Conservation (phyloP, 2,888 invertebrate species). For the Gasteruption jaculator region DNA sequence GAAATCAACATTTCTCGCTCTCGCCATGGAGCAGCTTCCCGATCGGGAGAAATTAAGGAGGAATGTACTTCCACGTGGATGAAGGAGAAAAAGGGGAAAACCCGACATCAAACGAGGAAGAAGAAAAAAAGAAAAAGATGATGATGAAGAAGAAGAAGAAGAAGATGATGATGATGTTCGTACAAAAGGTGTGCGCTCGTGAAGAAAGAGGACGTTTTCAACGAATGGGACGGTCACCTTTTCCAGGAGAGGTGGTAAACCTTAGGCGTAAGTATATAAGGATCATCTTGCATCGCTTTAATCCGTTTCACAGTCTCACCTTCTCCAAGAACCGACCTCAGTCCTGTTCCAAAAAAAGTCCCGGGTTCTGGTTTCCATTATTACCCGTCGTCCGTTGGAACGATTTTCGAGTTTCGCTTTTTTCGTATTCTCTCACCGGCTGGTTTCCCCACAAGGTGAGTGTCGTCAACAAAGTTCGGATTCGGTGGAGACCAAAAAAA, state of each 20-base stretch:
- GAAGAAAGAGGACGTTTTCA: slow-evolving; percentile 29
- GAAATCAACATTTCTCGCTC: too few species aligned
- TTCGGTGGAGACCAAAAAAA: neutral
- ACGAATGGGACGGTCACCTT: slow-evolving; percentile 31
- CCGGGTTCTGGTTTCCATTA: slow-evolving; percentile 1
- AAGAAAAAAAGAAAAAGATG: slow-evolving; percentile 2
- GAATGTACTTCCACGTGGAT: too few species aligned
- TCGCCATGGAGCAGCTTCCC: too few species aligned
- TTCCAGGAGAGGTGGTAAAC: slow-evolving; percentile 33
- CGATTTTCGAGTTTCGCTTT: slow-evolving; percentile 6
- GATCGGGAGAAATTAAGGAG: too few species aligned
- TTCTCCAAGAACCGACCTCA: slow-evolving; percentile 15
- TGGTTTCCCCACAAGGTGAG: too few species aligned
- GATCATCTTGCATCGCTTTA: slow-evolving; percentile 39
- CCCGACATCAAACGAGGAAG: slow-evolving; percentile 12
- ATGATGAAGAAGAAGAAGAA: slow-evolving; percentile 11
- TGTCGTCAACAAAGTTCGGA: neutral
- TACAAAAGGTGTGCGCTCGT: slow-evolving; percentile 8
- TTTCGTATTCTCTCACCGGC: slow-evolving; percentile 1
- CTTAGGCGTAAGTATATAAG: slow-evolving; percentile 43
- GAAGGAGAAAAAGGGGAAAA: slow-evolving; percentile 14
- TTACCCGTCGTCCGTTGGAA: neutral
- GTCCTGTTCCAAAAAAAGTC: slow-evolving; percentile 3
- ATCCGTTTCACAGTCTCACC: slow-evolving; percentile 49
- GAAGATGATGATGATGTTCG: slow-evolving; percentile 8